Evolutionary conservation across 2,797 vertebrate genomes (phyloP).

Genomic region (Chrysocyon brachyurus): DNA sequence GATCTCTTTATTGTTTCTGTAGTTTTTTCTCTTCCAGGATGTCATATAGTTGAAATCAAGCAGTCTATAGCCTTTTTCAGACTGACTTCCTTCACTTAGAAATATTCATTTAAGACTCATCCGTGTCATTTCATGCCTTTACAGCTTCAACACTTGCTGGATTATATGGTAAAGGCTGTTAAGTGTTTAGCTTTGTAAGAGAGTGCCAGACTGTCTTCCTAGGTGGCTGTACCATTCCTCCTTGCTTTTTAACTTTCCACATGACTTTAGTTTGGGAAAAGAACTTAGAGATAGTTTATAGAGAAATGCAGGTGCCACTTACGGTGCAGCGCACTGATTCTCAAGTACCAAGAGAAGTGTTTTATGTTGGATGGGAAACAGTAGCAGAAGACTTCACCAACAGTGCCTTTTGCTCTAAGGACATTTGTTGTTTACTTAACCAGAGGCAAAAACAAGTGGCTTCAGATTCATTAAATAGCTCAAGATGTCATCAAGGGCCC

Average conservation of each 20-base stretch:
- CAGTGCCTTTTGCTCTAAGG: not conserved
- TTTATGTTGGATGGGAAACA: not conserved
- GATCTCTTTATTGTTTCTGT: not conserved
- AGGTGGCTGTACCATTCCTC: not conserved
- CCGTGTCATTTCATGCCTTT: not conserved
- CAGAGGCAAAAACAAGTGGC: not conserved
- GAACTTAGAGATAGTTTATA: not conserved
- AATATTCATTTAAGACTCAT: not conserved
- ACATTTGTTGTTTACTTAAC: not conserved
- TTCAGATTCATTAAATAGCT: not conserved
- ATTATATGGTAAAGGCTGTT: not conserved
- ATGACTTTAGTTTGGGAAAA: not conserved
- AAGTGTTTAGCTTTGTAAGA: not conserved
- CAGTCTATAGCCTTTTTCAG: not conserved
- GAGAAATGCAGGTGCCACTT: not conserved
- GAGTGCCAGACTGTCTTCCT: not conserved
- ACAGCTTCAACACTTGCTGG: not conserved
- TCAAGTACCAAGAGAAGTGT: not conserved
- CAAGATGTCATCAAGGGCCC: not conserved
- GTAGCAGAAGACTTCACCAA: not conserved
- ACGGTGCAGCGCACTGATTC: not conserved
- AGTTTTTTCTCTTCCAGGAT: slow-evolving; percentile 13
- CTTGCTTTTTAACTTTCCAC: not conserved
- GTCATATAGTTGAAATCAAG: not conserved
- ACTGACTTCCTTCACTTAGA: not conserved